Evolutionary conservation across 2,797 vertebrate species (phyloP).

Genomic region (Platyrinchus mystaceus): DNA sequence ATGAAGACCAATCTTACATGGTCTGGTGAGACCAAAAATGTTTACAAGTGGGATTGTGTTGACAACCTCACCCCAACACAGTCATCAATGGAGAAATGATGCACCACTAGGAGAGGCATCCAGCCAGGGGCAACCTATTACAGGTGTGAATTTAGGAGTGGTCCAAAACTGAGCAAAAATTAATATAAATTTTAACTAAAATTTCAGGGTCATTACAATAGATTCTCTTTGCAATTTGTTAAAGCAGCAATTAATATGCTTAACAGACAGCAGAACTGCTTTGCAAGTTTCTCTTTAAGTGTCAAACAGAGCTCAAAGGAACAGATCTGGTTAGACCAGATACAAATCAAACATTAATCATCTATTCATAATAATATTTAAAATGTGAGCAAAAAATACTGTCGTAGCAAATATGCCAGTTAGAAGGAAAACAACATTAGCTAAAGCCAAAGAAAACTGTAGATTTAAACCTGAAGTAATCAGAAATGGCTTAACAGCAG

Average conservation of each 20-base stretch:
- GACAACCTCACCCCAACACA: neutral
- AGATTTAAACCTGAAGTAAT: constrained; percentile 9
- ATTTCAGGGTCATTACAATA: neutral
- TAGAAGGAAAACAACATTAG: neutral
- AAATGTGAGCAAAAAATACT: neutral
- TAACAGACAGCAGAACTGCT: neutral
- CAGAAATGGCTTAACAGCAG: constrained; percentile 4
- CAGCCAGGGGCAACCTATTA: neutral
- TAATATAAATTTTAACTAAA: neutral
- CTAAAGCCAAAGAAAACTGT: neutral
- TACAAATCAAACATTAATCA: neutral
- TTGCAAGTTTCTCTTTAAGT: neutral
- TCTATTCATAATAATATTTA: neutral
- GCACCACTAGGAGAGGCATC: neutral
- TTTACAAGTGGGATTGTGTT: neutral
- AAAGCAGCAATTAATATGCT: neutral
- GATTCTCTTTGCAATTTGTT: neutral
- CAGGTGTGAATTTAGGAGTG: neutral
- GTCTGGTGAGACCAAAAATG: neutral
- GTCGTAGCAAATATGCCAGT: neutral
- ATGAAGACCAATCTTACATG: neutral
- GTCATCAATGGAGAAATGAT: neutral
- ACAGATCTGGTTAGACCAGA: neutral
- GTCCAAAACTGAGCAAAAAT: neutral
- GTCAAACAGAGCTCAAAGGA: neutral